These are phyloP conservation scores for Alouatta palliata DNA, from an alignment of 2,113 vertebrate genomes.

Conservation along the genomic window DNA sequence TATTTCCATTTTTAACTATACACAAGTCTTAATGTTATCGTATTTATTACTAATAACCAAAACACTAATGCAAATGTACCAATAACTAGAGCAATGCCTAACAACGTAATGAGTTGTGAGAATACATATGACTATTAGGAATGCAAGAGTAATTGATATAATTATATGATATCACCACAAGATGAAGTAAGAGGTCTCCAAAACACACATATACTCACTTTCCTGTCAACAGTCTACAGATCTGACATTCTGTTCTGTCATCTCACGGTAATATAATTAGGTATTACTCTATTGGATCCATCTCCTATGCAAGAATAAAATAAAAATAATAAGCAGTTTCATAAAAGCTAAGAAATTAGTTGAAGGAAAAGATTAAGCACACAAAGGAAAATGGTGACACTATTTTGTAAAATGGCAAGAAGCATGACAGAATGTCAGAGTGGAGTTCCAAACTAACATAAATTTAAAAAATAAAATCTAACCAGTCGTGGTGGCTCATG, in stretches of 20 bases:
- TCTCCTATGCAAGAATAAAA: not conserved
- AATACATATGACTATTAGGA: not conserved
- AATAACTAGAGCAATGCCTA: not conserved
- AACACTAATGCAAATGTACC: not conserved
- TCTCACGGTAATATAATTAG: constrained; percentile 58
- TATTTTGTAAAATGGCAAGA: not conserved
- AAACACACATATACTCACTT: not conserved
- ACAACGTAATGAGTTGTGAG: not conserved
- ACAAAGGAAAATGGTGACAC: not conserved
- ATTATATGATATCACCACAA: constrained; percentile 29
- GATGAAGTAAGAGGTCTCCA: constrained; percentile 48
- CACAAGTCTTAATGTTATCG: not conserved
- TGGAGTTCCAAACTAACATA: not conserved
- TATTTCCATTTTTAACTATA: not conserved
- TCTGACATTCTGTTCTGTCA: constrained; percentile 57
- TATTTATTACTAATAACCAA: not conserved
- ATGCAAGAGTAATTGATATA: constrained; percentile 37
- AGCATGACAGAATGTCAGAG: not conserved
- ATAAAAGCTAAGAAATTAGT: constrained; percentile 7
- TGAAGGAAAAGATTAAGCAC: not conserved
- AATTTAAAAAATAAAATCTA: not conserved
- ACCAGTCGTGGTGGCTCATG: no score
- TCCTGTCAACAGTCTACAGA: not conserved
- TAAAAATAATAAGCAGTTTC: not conserved
- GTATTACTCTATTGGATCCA: not conserved